Conservation (phyloP, 2,797 vertebrate species). For the Xyrichtys novacula region DNA sequence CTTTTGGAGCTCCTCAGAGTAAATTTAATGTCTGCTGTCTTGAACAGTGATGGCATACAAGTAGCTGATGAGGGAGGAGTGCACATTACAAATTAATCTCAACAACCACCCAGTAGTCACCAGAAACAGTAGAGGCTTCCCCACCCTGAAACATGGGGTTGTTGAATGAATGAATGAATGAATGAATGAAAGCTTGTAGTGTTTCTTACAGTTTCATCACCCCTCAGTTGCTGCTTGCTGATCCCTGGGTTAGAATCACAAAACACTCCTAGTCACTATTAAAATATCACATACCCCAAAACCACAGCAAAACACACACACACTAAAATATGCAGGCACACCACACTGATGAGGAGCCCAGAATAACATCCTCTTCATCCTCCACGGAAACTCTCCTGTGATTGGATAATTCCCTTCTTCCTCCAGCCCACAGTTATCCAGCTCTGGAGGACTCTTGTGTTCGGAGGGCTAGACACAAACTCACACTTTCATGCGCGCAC, state of each 20-base stretch:
- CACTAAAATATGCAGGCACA: slow-evolving; percentile 17
- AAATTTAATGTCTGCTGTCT: slow-evolving; percentile 1
- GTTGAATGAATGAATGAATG: slow-evolving; percentile 22
- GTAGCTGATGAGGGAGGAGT: slow-evolving; percentile 17
- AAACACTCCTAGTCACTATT: slow-evolving; percentile 25
- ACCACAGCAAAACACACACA: slow-evolving; percentile 30
- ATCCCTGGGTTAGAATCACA: slow-evolving; percentile 27
- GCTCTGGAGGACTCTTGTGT: slow-evolving; percentile 10
- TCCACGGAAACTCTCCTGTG: not conserved
- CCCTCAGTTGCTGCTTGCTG: not conserved
- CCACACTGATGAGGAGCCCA: slow-evolving; percentile 49
- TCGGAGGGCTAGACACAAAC: slow-evolving; percentile 21
- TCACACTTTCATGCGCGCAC: slow-evolving; percentile 22
- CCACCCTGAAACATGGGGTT: not conserved
- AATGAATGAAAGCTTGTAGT: slow-evolving; percentile 17
- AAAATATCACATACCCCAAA: slow-evolving; percentile 1
- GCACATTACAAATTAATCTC: not conserved
- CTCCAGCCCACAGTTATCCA: slow-evolving; percentile 19
- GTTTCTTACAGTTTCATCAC: slow-evolving; percentile 63
- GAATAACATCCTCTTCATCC: slow-evolving; percentile 63
- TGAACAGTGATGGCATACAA: not conserved
- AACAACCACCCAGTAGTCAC: not conserved
- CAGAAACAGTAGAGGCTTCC: not conserved
- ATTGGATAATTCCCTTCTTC: slow-evolving; percentile 14
- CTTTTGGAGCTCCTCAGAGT: slow-evolving; percentile 23